phyloP scores from a whole-genome alignment of 2,888 invertebrate species.

The Unio pictorum region DNA sequence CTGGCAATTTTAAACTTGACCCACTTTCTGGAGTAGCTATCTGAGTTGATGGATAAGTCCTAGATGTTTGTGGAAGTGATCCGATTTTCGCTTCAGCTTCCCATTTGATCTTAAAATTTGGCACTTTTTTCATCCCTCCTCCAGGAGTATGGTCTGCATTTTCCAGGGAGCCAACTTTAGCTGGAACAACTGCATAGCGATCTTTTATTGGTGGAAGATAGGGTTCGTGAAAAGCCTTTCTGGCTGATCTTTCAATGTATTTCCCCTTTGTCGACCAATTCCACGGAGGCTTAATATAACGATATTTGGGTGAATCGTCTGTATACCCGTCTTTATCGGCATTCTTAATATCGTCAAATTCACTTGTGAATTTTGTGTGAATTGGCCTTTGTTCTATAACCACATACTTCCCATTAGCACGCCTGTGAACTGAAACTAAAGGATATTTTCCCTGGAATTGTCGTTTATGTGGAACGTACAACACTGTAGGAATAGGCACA shows the following conservation, averaged over 20 bases:
- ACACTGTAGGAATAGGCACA: slow-evolving; percentile 36
- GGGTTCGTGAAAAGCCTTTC: slow-evolving; percentile 37
- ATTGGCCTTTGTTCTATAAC: slow-evolving; percentile 55
- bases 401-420: slow-evolving; percentile 51
- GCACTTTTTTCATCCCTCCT: slow-evolving; percentile 42
- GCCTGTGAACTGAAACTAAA: slow-evolving; percentile 47
- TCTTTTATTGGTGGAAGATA: slow-evolving; percentile 41
- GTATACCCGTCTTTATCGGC: slow-evolving; percentile 16
- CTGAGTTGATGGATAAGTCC: not conserved
- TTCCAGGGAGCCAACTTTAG: slow-evolving; percentile 40
- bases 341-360: slow-evolving; percentile 5
- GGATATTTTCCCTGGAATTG: slow-evolving; percentile 37
- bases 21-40: slow-evolving; percentile 1
- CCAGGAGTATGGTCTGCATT: slow-evolving; percentile 36
- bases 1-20: slow-evolving; percentile 21
- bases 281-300: slow-evolving; percentile 41
- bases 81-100: slow-evolving; percentile 48
- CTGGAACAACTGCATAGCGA: slow-evolving; percentile 18
- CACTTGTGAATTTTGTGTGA: slow-evolving; percentile 37
- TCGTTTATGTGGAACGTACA: slow-evolving; percentile 43
- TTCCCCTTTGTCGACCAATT: slow-evolving; percentile 41
- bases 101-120: slow-evolving; percentile 46
- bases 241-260: slow-evolving; percentile 37
- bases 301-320: slow-evolving; percentile 7
- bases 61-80: slow-evolving; percentile 24